These are phyloP conservation scores for Trachurus trachurus DNA, from an alignment of 2,797 vertebrate genomes.

Conservation along the genomic window DNA sequence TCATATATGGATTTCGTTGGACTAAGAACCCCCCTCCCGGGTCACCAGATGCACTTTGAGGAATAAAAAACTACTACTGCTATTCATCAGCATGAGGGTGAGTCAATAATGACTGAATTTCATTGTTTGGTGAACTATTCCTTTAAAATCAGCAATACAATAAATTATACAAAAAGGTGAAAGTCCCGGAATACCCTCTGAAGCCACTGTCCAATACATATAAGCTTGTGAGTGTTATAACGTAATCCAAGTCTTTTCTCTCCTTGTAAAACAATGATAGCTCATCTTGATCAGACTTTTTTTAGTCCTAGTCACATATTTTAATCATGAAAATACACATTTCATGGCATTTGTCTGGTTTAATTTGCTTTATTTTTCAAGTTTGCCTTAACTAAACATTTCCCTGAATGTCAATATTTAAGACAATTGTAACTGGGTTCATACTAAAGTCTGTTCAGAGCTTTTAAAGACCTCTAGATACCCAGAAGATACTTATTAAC, in stretches of 20 bases:
- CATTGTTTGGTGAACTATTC: too few species aligned
- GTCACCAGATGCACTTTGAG: too few species aligned
- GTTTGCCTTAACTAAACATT: neutral
- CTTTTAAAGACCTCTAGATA: conserved; percentile 18
- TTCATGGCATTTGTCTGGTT: neutral
- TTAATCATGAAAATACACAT: neutral
- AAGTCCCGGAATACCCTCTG: neutral
- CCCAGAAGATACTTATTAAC: conserved; percentile 17
- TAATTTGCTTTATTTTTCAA: neutral
- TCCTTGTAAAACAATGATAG: neutral
- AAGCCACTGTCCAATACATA: neutral
- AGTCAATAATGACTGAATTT: too few species aligned
- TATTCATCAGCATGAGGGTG: too few species aligned
- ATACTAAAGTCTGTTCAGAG: conserved; percentile 7
- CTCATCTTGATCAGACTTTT: neutral
- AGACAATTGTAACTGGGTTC: neutral
- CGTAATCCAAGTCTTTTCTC: neutral
- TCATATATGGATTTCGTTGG: too few species aligned
- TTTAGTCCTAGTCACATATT: neutral
- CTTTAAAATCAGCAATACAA: neutral
- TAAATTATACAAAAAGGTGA: neutral
- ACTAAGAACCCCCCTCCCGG: too few species aligned
- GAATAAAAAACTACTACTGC: too few species aligned
- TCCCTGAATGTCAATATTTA: neutral
- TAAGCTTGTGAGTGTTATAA: neutral